These are phyloP conservation scores for Meriones psammophilus DNA, from an alignment of 2,797 vertebrate species.

Conservation along the genomic window DNA sequence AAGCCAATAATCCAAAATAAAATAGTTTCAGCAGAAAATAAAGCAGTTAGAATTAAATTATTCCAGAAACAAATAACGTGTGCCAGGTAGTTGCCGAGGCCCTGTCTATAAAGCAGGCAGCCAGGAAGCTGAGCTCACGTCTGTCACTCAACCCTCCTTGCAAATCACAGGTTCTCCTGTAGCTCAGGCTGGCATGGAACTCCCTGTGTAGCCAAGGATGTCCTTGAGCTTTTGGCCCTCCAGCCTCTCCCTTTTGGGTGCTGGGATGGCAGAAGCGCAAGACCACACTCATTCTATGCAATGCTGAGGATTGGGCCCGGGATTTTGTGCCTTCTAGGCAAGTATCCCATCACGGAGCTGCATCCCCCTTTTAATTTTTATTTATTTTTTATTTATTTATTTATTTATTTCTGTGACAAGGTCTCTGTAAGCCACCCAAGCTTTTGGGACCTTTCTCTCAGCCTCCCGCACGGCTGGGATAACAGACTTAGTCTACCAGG, in stretches of 20 bases:
- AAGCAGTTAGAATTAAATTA: constrained; percentile 42
- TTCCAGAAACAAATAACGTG: not conserved
- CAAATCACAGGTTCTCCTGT: constrained; percentile 11
- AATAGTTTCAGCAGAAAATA: constrained; percentile 44
- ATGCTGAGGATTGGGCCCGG: no score
- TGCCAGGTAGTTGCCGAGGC: not conserved
- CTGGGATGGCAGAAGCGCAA: not conserved
- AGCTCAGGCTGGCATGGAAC: not conserved
- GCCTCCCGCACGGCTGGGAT: not conserved
- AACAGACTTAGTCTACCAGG: not conserved
- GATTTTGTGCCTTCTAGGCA: not conserved
- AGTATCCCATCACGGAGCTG: not conserved
- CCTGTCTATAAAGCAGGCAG: not conserved
- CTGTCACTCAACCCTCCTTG: constrained; percentile 49
- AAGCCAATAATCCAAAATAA: constrained; percentile 52
- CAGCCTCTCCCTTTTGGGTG: not conserved
- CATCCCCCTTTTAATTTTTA: no score
- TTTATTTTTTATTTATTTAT: no score
- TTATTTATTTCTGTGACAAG: not conserved
- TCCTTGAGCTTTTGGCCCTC: not conserved
- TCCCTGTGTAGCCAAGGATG: not conserved
- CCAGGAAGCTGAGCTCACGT: not conserved
- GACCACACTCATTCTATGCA: not conserved
- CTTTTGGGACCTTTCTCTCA: not conserved
- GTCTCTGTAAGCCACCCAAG: not conserved